Evolutionary conservation across 2,888 invertebrate genomes (phyloP), one percentile per base, ranked within the genome.

Genomic region (Oeneis ivallda): DNA sequence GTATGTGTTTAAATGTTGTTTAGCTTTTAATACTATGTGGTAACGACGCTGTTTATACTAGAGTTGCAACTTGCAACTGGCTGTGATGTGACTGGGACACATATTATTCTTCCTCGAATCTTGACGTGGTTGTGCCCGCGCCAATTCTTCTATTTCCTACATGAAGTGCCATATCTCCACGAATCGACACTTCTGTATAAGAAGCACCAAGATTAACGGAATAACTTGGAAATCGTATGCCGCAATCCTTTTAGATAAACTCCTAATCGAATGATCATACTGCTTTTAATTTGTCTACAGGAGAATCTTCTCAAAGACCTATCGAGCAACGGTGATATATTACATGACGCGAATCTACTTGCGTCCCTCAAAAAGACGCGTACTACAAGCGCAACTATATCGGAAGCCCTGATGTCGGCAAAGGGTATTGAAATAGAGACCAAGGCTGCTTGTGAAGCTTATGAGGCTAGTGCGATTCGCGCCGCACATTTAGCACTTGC

Each of bases 321-420:
- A 11, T 91, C 90, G 1, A 81, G 82, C 56, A 87, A 87, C 71
- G 76, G 77, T 43, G 87, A 92, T 69, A 90, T 92, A 9, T 75
- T 92, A 0, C 86, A 91, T 79, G 92, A 92, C 71, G 82, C 84
- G 15, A 84, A 83, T 19, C 82, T 93, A 0, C 79, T 93, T 0
- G 86, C 88, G 0, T 93, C 93, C 0, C 75, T 93, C 41, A 89
- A 92, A 66, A 85, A 87, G 17, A 93, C 93, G 0, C 92, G 93
- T 13, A 84, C 86, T 3, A 92, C 93, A 0, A 87, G 92, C 52
- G 82, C 79, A 13, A 92, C 92, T 15, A 92, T 93, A 15, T 78
- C 84, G 0, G 76, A 78, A 4, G 92, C 93, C 2, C 79, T 93
- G 7, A 80, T 83, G 26, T 84, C 85, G n/a, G 93, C 93, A 13